Conservation (phyloP, 1,140 invertebrate species). For the Cryptotermes secundus region DNA sequence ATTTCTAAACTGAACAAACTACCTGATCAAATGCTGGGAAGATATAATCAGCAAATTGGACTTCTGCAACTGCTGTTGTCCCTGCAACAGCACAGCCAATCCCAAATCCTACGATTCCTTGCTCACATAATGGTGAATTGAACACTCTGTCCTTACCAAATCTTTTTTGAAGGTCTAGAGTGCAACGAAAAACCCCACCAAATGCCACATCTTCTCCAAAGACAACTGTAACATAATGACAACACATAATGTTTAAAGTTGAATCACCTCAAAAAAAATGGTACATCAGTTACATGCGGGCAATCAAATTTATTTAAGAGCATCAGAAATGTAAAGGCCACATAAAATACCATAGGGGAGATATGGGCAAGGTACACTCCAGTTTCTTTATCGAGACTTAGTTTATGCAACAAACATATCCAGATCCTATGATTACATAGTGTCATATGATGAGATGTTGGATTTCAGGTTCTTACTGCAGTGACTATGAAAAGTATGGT, state of each 20-base stretch:
- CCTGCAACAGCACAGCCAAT: slow-evolving; percentile 91
- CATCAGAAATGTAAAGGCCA: neutral
- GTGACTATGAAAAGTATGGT: too few species aligned
- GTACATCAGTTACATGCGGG: neutral
- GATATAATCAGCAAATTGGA: slow-evolving; percentile 99
- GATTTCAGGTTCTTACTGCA: too few species aligned
- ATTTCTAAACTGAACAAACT: neutral
- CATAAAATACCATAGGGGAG: neutral
- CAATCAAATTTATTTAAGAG: neutral
- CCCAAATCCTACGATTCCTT: slow-evolving; percentile 97
- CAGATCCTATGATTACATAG: too few species aligned
- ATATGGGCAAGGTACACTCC: neutral
- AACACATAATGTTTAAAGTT: neutral
- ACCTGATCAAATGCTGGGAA: slow-evolving; percentile 99
- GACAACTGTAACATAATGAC: slow-evolving; percentile 59
- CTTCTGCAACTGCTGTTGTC: slow-evolving; percentile 94
- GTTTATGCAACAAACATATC: too few species aligned
- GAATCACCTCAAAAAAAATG: neutral
- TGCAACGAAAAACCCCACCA: slow-evolving; percentile 97
- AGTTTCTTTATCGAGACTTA: too few species aligned
- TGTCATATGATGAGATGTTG: too few species aligned
- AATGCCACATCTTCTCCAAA: slow-evolving; percentile 99
- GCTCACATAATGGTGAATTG: slow-evolving; percentile 97
- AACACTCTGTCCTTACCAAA: slow-evolving; percentile 94
- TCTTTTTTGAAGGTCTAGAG: slow-evolving; percentile 88